Evolutionary conservation across 2,797 vertebrate genomes (phyloP), one percentile per base, ranked within the genome.

Genomic region (Hypotaenidia okinawae): DNA sequence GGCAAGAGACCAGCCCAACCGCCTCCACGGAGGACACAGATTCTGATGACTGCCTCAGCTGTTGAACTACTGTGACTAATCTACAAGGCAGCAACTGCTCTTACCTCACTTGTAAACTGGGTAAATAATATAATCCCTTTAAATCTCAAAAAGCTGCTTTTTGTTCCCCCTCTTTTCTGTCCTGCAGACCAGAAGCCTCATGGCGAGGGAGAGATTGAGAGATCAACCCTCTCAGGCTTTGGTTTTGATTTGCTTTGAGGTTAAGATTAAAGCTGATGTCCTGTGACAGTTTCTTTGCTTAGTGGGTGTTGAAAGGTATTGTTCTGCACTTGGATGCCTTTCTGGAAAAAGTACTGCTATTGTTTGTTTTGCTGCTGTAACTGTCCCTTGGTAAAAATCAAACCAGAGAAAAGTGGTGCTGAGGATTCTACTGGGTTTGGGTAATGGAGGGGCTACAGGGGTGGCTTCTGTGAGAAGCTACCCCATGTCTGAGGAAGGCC

Each of bases 401-500:
- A 83, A 87, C 18, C 39, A 59, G 83, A 43, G 33, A 52, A 83
- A 74, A 90, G 1, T 13, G 12, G 23, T 74, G 37, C 41, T 39
- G 49, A 59, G 39, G 51, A 37, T 6, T 18, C 8, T 18, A 30
- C 17, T 57, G 55, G 32, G 23, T 49, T 89, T 89, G 47, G 54
- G 63, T 47, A 54, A 66, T 2, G 6, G 45, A 16, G 37, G 15
- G 10, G 4, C 23, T 70, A 63, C 32, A 13, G 27, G 18, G 11
- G 33, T 35, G 33, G 33, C 41, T 76, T 49, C 41, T 70, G 35
- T 6, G 16, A 64, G 59, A 66, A 47, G 30, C 16, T 59, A 67
- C 10, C 30, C 13, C 3, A 1, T 14, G 22, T 33, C 25, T 0
- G 2, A 33, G 4, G 4, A 28, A 35, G 24, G 49, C 13, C 24